Evolutionary conservation across 2,797 vertebrate species (phyloP).

Genomic region (Cichlasoma orientale): DNA sequence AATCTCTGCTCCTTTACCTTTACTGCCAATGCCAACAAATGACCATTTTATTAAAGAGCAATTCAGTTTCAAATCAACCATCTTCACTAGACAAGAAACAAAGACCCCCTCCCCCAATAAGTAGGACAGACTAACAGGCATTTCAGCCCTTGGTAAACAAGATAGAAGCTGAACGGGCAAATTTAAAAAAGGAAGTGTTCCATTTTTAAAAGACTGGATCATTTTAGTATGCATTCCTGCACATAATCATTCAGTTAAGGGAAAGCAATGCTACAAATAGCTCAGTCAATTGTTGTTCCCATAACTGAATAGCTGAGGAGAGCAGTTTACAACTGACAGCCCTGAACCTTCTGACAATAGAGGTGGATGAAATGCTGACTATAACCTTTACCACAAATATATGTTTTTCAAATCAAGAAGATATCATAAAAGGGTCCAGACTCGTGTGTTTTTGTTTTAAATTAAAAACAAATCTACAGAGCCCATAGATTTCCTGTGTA

Average conservation of each 20-base stretch:
- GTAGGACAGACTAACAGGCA: slow-evolving; percentile 5
- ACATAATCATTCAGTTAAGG: slow-evolving; percentile 60
- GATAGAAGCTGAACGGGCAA: slow-evolving; percentile 8
- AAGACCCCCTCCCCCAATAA: background rate
- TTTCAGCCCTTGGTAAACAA: background rate
- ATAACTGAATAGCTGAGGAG: slow-evolving; percentile 68
- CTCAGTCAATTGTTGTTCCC: slow-evolving; percentile 66
- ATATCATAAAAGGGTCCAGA: background rate
- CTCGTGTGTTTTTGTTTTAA: background rate
- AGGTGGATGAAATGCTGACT: slow-evolving; percentile 45
- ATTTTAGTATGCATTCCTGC: slow-evolving; percentile 66
- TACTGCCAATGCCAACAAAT: slow-evolving; percentile 20
- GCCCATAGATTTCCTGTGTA: background rate
- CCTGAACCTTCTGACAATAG: slow-evolving; percentile 53
- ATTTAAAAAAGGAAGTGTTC: slow-evolving; percentile 8
- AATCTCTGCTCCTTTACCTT: slow-evolving; percentile 16
- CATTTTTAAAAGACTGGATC: slow-evolving; percentile 53
- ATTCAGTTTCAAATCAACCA: slow-evolving; percentile 11
- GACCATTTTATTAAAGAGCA: slow-evolving; percentile 50
- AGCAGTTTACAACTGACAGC: slow-evolving; percentile 62
- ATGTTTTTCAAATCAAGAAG: slow-evolving; percentile 24
- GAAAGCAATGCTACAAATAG: slow-evolving; percentile 67
- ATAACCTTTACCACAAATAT: slow-evolving; percentile 17
- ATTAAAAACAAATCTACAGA: background rate
- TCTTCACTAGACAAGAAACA: slow-evolving; percentile 14